Evolutionary conservation across 2,888 invertebrate species (phyloP), one percentile per base, ranked within the genome.

Genomic region (Ctenicera cuprea): DNA sequence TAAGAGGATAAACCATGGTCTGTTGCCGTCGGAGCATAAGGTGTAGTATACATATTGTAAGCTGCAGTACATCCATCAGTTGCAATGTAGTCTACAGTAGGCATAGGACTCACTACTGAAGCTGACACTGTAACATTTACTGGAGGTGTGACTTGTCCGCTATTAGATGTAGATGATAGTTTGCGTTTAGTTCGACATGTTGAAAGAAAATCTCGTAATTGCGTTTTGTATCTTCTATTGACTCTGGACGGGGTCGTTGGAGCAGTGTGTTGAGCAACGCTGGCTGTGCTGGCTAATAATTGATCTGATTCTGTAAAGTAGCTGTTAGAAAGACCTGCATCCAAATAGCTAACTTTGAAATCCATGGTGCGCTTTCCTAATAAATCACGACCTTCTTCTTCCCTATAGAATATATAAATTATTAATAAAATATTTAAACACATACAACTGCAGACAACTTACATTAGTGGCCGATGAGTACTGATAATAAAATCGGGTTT

Each of bases 401-500:
- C 99, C 92, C 97, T 97, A 87, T 43, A 89, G 87, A 71, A 41
- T 20, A 45, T 38, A 16, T 3, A 33, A 43, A 26, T 54, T 18
- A 65, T 48, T 48, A 37, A 16, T 48, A n/a, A 63, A 59, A 16
- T 65, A 14, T 20, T 43, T 33, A 16, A 41, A n/a, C n/a, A n/a
- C n/a, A n/a, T 38, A 33, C 9, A 41, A n/a, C 26, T 68, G n/a
- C 20, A 62, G 62, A 8, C 38, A 74, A 91, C 94, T 92, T 88
- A 97, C 99, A 99, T 99, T 59, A 99, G 91, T 75, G 99, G 97
- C 78, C 99, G 91, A 89, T 99, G 99, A 50, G 99, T 99, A 88
- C 98, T 97, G 82, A 99, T 98, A 78, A 99, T 98, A 87, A 98
- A 98, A 87, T 99, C 99, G 0, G 99, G 98, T 87, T 99, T 99